phyloP scores from a whole-genome alignment of 2,797 vertebrate species.

The Agapornis canus region DNA sequence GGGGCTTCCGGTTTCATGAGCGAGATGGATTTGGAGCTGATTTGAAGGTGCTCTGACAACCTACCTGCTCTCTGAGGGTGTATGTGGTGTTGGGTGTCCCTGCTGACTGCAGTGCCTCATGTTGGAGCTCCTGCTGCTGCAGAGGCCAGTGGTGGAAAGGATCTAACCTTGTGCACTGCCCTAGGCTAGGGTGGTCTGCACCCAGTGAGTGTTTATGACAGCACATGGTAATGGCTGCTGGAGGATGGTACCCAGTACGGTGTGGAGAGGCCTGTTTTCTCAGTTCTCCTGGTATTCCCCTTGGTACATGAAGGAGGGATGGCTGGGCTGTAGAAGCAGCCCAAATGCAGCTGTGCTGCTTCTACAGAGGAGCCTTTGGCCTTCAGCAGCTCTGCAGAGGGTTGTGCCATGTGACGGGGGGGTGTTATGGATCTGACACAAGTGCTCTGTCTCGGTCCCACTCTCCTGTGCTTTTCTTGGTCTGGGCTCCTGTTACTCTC shows the following conservation, averaged over 20 bases:
- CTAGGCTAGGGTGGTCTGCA: background rate
- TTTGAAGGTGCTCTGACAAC: background rate
- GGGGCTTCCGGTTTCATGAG: background rate
- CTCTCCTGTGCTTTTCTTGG: background rate
- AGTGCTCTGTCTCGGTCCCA: rapidly evolving
- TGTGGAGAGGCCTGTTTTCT: background rate
- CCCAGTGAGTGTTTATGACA: background rate
- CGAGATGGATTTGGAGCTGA: background rate
- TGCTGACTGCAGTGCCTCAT: background rate
- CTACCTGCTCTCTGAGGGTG: background rate
- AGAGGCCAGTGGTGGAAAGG: background rate
- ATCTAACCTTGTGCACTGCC: background rate
- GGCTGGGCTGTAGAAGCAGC: background rate
- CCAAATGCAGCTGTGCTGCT: background rate
- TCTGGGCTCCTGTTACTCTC: background rate
- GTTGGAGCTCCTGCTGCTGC: background rate
- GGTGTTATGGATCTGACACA: background rate
- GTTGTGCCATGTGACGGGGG: background rate
- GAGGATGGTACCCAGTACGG: background rate
- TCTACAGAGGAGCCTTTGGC: background rate
- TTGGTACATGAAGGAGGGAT: rapidly evolving
- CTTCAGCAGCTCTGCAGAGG: background rate
- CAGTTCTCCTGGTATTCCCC: background rate
- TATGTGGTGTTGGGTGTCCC: background rate
- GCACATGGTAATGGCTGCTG: background rate